These are phyloP conservation scores for Alectura lathami DNA, from an alignment of 2,113 vertebrate genomes.

Conservation along the genomic window DNA sequence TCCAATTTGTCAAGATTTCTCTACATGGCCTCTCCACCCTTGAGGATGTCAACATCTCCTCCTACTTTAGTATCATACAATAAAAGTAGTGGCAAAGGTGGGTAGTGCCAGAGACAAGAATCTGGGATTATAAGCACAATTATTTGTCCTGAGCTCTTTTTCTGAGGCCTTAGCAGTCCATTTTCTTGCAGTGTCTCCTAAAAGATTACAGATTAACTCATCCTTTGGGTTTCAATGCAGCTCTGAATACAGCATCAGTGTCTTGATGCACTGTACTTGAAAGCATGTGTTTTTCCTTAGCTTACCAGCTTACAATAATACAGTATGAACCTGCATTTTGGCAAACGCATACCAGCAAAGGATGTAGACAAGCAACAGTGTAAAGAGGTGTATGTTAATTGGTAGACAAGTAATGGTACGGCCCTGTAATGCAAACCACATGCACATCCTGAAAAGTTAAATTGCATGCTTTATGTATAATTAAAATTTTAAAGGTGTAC, in stretches of 20 bases:
- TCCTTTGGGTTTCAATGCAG: not conserved
- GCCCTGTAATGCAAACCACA: not conserved
- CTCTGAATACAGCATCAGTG: not conserved
- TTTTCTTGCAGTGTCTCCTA: no score
- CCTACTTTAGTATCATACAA: not conserved
- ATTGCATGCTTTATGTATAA: no score
- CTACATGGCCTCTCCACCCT: no score
- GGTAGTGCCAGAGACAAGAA: no score
- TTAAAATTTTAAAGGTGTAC: no score
- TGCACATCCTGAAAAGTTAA: not conserved
- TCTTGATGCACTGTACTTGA: not conserved
- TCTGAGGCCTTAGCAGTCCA: no score
- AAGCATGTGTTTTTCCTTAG: not conserved
- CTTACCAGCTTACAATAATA: fast-evolving
- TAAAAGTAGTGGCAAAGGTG: fast-evolving
- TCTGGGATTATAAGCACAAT: no score
- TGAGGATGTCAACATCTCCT: no score
- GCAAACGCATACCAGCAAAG: not conserved
- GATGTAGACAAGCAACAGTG: not conserved
- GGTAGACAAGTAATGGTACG: not conserved
- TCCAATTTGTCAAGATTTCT: no score
- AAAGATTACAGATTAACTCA: no score
- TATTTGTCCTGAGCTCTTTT: no score
- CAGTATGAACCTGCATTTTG: not conserved
- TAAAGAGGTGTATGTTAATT: fast-evolving